A percentile compares a stretch with the other conserved stretches of the same genome.
Evolutionary conservation across 1,140 invertebrate species (phyloP).

Genomic region (Trachymyrmex septentrionalis): DNA sequence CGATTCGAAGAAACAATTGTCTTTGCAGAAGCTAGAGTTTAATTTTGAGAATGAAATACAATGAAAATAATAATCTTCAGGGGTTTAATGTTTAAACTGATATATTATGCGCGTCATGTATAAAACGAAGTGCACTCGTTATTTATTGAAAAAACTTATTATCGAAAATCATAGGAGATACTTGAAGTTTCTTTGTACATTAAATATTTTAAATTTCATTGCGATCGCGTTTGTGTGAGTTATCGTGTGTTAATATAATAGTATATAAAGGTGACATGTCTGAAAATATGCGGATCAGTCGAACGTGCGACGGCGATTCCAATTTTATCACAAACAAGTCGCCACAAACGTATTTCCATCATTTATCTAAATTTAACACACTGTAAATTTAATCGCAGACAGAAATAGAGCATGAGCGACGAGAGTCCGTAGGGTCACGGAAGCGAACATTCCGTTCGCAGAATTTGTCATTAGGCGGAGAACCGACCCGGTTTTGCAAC

Average conservation of each 20-base stretch:
- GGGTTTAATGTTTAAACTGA: background rate
- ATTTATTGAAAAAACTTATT: background rate
- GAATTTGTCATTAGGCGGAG: conserved; percentile 1
- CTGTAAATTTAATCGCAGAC: conserved; percentile 65
- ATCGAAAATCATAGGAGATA: background rate
- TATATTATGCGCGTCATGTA: no score
- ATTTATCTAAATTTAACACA: conserved; percentile 65
- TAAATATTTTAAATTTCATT: conserved; percentile 6
- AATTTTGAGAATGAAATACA: background rate
- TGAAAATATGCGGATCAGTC: background rate
- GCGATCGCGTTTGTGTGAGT: background rate
- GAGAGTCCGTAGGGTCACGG: background rate
- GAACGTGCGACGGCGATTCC: background rate
- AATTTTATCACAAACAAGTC: conserved; percentile 18
- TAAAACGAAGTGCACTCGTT: no score
- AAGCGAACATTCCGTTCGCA: background rate
- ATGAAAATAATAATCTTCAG: background rate
- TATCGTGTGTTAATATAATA: background rate
- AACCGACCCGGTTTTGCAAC: background rate
- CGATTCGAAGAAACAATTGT: background rate
- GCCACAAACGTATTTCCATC: background rate
- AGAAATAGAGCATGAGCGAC: conserved; percentile 58
- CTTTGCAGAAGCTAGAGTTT: background rate
- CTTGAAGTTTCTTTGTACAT: background rate
- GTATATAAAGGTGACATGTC: background rate